Evolutionary conservation across 1,140 invertebrate genomes (phyloP).

Genomic region (Drosophila pachea): DNA sequence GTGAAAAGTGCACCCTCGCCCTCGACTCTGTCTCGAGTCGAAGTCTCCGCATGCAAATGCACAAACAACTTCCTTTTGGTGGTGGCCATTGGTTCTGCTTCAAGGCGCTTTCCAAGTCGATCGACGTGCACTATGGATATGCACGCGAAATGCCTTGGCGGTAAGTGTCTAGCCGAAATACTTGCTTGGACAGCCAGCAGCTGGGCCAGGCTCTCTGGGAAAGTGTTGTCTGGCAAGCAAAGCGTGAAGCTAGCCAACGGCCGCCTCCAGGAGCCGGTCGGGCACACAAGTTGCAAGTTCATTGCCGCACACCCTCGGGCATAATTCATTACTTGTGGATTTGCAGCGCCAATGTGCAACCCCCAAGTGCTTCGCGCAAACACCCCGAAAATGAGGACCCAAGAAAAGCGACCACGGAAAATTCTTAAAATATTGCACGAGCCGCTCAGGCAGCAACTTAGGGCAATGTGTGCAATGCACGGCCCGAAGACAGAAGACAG

Average conservation of each 20-base stretch:
- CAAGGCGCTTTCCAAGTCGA: constrained; percentile 49
- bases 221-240: constrained; percentile 41
- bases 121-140: constrained; percentile 44
- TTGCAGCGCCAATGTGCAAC: constrained; percentile 61
- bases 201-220: constrained; percentile 36
- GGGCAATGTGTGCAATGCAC: constrained; percentile 61
- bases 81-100: constrained; percentile 59
- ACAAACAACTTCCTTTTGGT: constrained; percentile 42
- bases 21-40: constrained; percentile 12
- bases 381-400: constrained; percentile 48
- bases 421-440: constrained; percentile 53
- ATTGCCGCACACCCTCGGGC: constrained; percentile 69
- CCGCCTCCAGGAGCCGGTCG: not conserved
- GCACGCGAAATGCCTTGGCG: constrained; percentile 43
- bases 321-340: constrained; percentile 63
- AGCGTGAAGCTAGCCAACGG: constrained; percentile 51
- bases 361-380: constrained; percentile 52
- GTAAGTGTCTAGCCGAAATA: not conserved
- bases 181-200: constrained; percentile 24
- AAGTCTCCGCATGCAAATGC: constrained; percentile 46
- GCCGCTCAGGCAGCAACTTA: constrained; percentile 48
- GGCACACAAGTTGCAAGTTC: constrained; percentile 50
- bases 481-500: constrained; percentile 55
- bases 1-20: constrained; percentile 69
- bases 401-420: constrained; percentile 56